These are phyloP conservation scores for Tupaia chinensis DNA, from an alignment of 2,113 vertebrate genomes.

Conservation along the genomic window DNA sequence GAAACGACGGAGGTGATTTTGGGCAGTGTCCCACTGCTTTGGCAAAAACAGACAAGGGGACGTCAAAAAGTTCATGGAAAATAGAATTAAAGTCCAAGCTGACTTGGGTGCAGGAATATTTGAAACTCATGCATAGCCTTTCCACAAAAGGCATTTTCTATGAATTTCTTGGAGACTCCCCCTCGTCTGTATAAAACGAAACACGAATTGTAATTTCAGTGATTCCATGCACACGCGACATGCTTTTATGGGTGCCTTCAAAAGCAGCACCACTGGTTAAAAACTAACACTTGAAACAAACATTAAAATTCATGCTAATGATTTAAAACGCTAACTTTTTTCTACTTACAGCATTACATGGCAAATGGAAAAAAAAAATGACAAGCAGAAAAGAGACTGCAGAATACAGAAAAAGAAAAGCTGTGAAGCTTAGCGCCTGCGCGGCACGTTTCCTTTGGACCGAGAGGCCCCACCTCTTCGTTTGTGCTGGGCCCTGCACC, in stretches of 20 bases:
- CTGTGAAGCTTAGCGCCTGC: rapidly evolving
- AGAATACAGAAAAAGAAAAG: too few species aligned
- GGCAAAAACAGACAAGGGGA: too few species aligned
- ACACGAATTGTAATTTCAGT: rapidly evolving
- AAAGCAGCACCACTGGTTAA: neutral
- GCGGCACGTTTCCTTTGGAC: rapidly evolving
- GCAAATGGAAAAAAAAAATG: rapidly evolving
- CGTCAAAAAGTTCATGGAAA: too few species aligned
- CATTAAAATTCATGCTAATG: rapidly evolving
- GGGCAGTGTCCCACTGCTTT: neutral
- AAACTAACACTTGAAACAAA: too few species aligned
- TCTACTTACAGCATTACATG: rapidly evolving
- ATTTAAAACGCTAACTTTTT: neutral
- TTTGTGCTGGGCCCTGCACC: rapidly evolving
- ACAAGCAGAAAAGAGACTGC: rapidly evolving
- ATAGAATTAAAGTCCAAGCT: too few species aligned
- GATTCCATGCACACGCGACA: rapidly evolving
- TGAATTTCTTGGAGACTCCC: too few species aligned
- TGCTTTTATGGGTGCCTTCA: rapidly evolving
- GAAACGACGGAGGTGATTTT: neutral
- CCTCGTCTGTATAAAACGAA: too few species aligned
- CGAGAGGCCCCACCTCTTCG: rapidly evolving
- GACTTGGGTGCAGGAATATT: too few species aligned
- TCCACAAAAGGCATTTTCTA: too few species aligned
- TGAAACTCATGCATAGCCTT: too few species aligned